Evolutionary conservation across 2,797 vertebrate species (phyloP), one percentile per base, ranked within the genome.

Genomic region (Lacerta agilis): DNA sequence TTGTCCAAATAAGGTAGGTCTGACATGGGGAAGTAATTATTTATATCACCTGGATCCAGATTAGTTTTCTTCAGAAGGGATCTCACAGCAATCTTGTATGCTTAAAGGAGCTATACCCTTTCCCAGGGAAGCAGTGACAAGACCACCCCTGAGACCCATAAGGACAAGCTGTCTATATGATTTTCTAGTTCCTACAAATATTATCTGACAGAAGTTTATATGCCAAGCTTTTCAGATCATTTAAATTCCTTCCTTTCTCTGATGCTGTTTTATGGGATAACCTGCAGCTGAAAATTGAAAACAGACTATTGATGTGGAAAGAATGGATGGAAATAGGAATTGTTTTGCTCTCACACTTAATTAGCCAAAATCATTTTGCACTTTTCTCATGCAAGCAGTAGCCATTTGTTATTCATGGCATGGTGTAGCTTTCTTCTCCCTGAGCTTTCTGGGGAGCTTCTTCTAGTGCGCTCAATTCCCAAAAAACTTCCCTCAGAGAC

Each of bases 121-220:
- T 29, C 83, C 55, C 55, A 75, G 71, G 45, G 25, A 75, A 73
- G 49, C 33, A 29, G 15, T 29, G 71, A 84, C 83, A 33, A 75
- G 4, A n/a, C 69, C 69, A 66, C 29, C 11, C 8, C 41, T 55
- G 29, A 55, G 20, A n/a, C 1, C 49, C 11, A 36, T 18, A 29
- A 36, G 41, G n/a, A 15, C 33, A 38, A 75, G 33, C n/a, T 71
- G 7, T 17, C 11, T 58, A 87, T 38, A 72, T 45, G 76, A 77
- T 3, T 41, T 73, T 67, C 67, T n/a, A 87, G 8, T 10, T 80
- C 36, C 61, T 78, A 55, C 11, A 23, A 73, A 23, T 73, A 81
- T 81, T 58, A 83, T 67, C 33, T 82, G 79, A 87, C 41, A 43
- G 29, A 73, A 81, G 72, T 45, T 82, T 75, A 87, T 45, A 82